These are phyloP conservation scores for Galeruca laticollis DNA, from an alignment of 2,888 invertebrate genomes.

Conservation along the genomic window DNA sequence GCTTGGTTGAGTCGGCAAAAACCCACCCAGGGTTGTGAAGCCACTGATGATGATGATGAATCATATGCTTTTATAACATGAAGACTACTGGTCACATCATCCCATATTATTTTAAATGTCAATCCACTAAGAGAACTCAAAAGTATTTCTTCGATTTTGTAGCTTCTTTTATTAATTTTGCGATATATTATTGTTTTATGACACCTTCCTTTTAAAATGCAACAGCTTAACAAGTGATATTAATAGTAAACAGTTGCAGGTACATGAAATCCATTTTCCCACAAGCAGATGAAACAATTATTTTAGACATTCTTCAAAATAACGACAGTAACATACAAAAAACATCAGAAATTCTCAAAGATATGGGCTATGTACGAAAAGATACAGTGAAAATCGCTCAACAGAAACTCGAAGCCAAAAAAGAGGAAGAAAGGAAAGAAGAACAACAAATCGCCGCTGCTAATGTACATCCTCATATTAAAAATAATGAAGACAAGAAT, in stretches of 20 bases:
- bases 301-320: constrained; percentile 85
- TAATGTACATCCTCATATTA: constrained; percentile 73
- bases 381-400: constrained; percentile 72
- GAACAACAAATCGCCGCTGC: constrained; percentile 56
- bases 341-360: constrained; percentile 83
- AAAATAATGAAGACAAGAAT: constrained; percentile 78
- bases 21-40: too few species aligned
- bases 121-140: not conserved
- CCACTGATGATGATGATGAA: too few species aligned
- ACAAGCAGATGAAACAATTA: constrained; percentile 88
- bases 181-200: not conserved
- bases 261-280: constrained; percentile 93
- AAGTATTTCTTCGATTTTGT: constrained; percentile 3
- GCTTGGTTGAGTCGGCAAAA: too few species aligned
- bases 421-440: constrained; percentile 54
- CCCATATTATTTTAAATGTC: not conserved
- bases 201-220: not conserved
- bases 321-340: constrained; percentile 93
- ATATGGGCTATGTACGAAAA: constrained; percentile 86
- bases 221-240: not conserved
- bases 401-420: constrained; percentile 66
- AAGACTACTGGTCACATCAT: not conserved
- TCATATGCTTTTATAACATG: not conserved
- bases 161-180: not conserved
- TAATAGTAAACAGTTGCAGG: constrained; percentile 69